A percentile compares a stretch with the other conserved stretches of the same genome.
Evolutionary conservation across 2,797 vertebrate species (phyloP).

Genomic region (Heterohyrax brucei): DNA sequence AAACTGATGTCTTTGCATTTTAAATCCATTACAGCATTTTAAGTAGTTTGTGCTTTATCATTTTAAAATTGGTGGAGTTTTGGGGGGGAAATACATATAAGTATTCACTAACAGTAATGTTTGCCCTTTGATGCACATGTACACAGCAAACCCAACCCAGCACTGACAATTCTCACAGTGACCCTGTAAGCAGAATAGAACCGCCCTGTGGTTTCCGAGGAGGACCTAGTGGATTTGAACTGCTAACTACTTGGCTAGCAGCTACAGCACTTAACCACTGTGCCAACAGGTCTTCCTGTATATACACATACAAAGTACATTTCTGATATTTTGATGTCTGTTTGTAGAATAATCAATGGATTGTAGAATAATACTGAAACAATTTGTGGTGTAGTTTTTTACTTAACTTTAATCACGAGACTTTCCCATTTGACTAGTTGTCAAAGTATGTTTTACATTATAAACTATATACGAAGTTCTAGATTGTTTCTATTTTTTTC

Average conservation of each 20-base stretch:
- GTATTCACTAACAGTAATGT: neutral
- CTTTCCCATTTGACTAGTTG: neutral
- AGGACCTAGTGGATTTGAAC: too few species aligned
- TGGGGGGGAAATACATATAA: neutral
- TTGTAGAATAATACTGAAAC: neutral
- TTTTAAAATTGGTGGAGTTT: neutral
- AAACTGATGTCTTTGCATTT: too few species aligned
- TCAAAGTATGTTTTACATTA: neutral
- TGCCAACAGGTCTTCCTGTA: too few species aligned
- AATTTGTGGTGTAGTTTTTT: neutral
- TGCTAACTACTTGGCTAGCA: too few species aligned
- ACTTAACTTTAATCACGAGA: neutral
- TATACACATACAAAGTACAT: neutral
- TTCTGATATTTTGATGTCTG: neutral
- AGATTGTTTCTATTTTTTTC: neutral
- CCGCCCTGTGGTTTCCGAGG: too few species aligned
- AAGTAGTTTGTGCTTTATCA: too few species aligned
- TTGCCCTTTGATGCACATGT: neutral
- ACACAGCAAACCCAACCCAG: too few species aligned
- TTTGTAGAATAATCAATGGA: neutral
- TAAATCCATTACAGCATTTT: too few species aligned
- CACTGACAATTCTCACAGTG: too few species aligned
- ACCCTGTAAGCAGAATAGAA: too few species aligned
- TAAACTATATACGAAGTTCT: conserved; percentile 7
- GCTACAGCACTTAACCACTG: too few species aligned